phyloP scores from a whole-genome alignment of 2,888 invertebrate genomes.

The Melanchra persicariae region DNA sequence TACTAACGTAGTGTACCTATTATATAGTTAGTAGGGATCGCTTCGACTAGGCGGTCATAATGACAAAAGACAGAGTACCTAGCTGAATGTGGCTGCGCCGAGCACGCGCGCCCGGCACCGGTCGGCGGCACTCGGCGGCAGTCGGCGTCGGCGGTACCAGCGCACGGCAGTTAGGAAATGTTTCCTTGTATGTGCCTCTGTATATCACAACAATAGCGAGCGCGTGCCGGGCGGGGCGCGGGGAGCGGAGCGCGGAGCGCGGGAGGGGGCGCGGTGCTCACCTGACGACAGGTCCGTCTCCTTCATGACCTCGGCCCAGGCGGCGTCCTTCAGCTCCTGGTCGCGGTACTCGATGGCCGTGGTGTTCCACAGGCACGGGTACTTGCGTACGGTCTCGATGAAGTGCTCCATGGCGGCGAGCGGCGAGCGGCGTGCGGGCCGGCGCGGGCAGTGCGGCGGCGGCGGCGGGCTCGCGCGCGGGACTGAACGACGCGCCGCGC shows the following conservation, averaged over 20 bases:
- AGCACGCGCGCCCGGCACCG: too few species aligned
- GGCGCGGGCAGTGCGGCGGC: constrained; percentile 59
- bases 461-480: constrained; percentile 68
- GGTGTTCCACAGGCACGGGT: constrained; percentile 89
- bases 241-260: too few species aligned
- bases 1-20: too few species aligned
- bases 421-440: constrained; percentile 57
- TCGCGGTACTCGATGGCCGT: constrained; percentile 88
- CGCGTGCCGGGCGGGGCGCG: constrained; percentile 55
- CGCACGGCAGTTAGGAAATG: constrained; percentile 2
- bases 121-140: too few species aligned
- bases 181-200: constrained; percentile 31
- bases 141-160: background rate
- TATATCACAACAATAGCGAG: constrained; percentile 29
- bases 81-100: background rate
- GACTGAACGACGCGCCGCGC: constrained; percentile 55
- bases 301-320: constrained; percentile 88
- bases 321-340: constrained; percentile 89
- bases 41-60: background rate
- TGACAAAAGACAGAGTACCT: background rate
- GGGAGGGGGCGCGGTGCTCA: constrained; percentile 82
- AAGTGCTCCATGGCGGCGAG: constrained; percentile 83
- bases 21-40: too few species aligned
- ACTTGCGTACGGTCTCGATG: constrained; percentile 86
- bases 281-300: constrained; percentile 86